These are phyloP conservation scores for Saguinus midas DNA, from an alignment of 2,113 vertebrate species.

Conservation along the genomic window DNA sequence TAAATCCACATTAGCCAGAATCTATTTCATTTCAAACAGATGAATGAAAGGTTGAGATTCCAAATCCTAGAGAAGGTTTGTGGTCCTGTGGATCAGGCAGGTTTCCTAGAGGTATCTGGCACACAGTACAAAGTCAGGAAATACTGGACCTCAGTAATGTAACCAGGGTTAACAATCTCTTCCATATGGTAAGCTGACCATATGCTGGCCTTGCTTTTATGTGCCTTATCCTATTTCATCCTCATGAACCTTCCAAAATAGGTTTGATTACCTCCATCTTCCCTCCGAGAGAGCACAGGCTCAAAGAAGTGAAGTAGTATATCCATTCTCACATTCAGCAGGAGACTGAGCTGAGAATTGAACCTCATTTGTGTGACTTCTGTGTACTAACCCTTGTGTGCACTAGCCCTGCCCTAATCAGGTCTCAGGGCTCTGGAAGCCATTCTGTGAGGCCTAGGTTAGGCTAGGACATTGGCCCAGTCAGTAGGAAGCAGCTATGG, in stretches of 20 bases:
- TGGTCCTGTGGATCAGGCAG: neutral
- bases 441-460: neutral
- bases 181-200: neutral
- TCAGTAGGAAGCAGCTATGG: neutral
- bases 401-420: neutral
- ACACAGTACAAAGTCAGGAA: constrained; percentile 4
- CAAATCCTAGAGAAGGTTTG: constrained; percentile 6
- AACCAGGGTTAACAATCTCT: neutral
- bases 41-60: neutral
- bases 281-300: neutral
- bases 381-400: neutral
- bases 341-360: neutral
- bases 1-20: constrained; percentile 6
- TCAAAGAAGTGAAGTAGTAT: neutral
- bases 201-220: neutral
- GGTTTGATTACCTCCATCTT: neutral
- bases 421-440: neutral
- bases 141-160: neutral
- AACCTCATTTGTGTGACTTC: neutral
- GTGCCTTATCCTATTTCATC: neutral
- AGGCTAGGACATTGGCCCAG: neutral
- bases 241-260: neutral
- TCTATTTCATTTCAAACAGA: constrained; percentile 28
- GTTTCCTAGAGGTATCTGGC: neutral
- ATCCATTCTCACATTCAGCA: neutral